Evolutionary conservation across 2,888 invertebrate genomes (phyloP).

Genomic region (Synanthedon andrenaeformis): DNA sequence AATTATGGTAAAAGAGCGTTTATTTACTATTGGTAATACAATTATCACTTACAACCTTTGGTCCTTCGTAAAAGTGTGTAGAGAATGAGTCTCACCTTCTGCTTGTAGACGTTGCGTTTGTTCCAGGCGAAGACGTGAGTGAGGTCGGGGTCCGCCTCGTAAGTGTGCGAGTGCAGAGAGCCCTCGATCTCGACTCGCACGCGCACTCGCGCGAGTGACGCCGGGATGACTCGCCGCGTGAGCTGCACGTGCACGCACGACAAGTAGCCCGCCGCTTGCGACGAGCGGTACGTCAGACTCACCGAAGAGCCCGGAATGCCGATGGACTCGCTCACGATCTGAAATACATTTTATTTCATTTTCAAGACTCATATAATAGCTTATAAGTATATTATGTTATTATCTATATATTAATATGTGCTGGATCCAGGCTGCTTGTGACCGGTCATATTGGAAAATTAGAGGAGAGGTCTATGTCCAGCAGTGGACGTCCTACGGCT

Average conservation of each 20-base stretch:
- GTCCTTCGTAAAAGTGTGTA: too few relatives aligned
- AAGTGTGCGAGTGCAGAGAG: constrained; percentile 88
- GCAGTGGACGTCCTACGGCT: too few relatives aligned
- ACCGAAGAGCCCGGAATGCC: constrained; percentile 93
- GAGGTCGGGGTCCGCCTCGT: constrained; percentile 96
- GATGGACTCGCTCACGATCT: constrained; percentile 97
- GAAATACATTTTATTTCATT: constrained; percentile 15
- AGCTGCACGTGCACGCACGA: constrained; percentile 93
- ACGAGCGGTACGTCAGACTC: constrained; percentile 95
- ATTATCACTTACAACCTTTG: too few relatives aligned
- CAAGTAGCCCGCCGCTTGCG: constrained; percentile 92
- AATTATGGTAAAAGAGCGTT: too few relatives aligned
- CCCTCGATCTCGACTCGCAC: constrained; percentile 95
- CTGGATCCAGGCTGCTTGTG: too few relatives aligned
- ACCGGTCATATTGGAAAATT: too few relatives aligned
- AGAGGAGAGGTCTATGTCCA: too few relatives aligned
- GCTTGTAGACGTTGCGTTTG: constrained; percentile 96
- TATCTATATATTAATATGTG: too few relatives aligned
- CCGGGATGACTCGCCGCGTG: constrained; percentile 83
- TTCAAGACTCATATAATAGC: too few relatives aligned
- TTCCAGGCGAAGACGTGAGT: constrained; percentile 99
- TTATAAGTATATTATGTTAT: too few relatives aligned
- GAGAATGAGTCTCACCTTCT: constrained; percentile 72
- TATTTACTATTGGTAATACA: too few relatives aligned
- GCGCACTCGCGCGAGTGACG: constrained; percentile 87